Percentiles rank a stretch among this genome's conserved stretches.
These are phyloP conservation scores for Protaetia brevitarsis DNA, from an alignment of 1,140 invertebrate species.

Conservation along the genomic window DNA sequence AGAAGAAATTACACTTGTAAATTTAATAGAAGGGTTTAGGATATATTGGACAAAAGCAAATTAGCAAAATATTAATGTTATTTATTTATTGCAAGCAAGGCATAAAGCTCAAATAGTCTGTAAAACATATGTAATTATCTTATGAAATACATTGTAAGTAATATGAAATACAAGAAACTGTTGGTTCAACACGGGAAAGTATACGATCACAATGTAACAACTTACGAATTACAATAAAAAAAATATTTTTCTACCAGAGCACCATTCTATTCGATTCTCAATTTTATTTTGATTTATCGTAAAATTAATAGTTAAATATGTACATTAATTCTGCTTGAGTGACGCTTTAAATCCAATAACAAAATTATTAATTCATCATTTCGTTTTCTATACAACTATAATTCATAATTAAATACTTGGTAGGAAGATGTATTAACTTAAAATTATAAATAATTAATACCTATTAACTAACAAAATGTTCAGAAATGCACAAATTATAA, in stretches of 20 bases:
- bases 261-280: constrained; percentile 43
- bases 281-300: constrained; percentile 18
- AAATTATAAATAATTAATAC: constrained; percentile 29
- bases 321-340: constrained; percentile 20
- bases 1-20: background rate
- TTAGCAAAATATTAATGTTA: background rate
- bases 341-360: background rate
- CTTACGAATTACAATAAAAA: constrained; percentile 35
- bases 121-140: constrained; percentile 13
- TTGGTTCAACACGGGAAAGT: constrained; percentile 29
- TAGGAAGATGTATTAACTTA: constrained; percentile 47
- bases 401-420: constrained; percentile 45
- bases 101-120: constrained; percentile 30
- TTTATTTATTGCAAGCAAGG: constrained; percentile 33
- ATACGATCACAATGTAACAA: constrained; percentile 46
- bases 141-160: constrained; percentile 13
- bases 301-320: constrained; percentile 18
- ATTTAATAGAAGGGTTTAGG: background rate
- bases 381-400: constrained; percentile 20
- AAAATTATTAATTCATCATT: constrained; percentile 16
- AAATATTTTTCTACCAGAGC: constrained; percentile 39
- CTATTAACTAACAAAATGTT: constrained; percentile 21
- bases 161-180: background rate
- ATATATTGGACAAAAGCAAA: constrained; percentile 8
- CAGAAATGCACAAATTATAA: constrained; percentile 43